Evolutionary conservation across 2,113 vertebrate genomes (phyloP).

Genomic region (Tympanuchus pallidicinctus): DNA sequence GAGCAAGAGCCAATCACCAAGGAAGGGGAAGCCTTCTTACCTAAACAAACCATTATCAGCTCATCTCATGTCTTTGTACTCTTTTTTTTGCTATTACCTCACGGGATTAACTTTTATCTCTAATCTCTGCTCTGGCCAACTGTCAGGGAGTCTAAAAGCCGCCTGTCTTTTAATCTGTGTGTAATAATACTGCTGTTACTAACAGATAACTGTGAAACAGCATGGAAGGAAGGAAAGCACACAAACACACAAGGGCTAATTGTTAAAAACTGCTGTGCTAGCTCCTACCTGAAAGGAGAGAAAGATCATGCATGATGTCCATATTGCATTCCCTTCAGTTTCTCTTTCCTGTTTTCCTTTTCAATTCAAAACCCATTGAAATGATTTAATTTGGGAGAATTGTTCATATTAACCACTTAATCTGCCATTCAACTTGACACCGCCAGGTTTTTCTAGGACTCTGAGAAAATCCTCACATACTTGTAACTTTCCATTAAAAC

Average conservation of each 20-base stretch:
- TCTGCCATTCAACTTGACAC: background rate
- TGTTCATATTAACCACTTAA: background rate
- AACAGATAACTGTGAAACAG: conserved; percentile 71
- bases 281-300: conserved; percentile 37
- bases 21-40: conserved; percentile 54
- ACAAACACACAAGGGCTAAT: background rate
- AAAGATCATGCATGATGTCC: background rate
- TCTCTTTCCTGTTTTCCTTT: background rate
- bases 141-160: conserved; percentile 69
- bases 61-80: conserved; percentile 74
- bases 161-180: conserved; percentile 69
- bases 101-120: conserved; percentile 71
- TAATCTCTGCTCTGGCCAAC: conserved; percentile 74
- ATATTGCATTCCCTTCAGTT: background rate
- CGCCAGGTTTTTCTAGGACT: background rate
- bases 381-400: background rate
- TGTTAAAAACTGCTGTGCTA: conserved; percentile 26
- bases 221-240: conserved; percentile 50
- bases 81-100: conserved; percentile 74
- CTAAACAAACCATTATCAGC: conserved; percentile 67
- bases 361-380: background rate
- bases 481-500: background rate
- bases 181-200: conserved; percentile 69
- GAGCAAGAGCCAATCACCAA: conserved; percentile 38
- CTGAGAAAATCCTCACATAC: background rate